Evolutionary conservation across 2,113 vertebrate genomes (phyloP).

Genomic region (Eptatretus burgeri): DNA sequence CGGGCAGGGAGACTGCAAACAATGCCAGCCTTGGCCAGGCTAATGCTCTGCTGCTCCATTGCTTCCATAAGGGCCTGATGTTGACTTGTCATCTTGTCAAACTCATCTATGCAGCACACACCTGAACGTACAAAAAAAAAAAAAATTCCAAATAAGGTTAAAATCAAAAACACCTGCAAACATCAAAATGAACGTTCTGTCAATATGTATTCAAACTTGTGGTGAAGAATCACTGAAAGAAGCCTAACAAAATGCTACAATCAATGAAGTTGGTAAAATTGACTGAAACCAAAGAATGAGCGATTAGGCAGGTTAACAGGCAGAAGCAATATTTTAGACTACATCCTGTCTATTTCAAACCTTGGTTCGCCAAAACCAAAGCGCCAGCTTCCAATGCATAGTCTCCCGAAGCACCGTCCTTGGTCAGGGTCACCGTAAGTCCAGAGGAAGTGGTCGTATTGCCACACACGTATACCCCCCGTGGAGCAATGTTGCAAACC

Average conservation of each 20-base stretch:
- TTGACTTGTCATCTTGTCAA: conserved; percentile 85
- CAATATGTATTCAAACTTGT: too few relatives aligned
- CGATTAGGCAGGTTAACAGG: too few relatives aligned
- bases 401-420: conserved; percentile 55
- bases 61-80: conserved; percentile 79
- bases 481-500: conserved; percentile 53
- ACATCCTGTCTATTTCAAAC: conserved; percentile 16
- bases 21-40: conserved; percentile 78
- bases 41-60: conserved; percentile 95
- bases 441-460: conserved; percentile 81
- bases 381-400: conserved; percentile 82
- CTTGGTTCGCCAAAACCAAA: conserved; percentile 80
- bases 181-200: too few relatives aligned
- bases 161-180: too few relatives aligned
- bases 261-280: too few relatives aligned
- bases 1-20: conserved; percentile 74
- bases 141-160: too few relatives aligned
- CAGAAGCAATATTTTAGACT: background rate
- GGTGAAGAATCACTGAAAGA: too few relatives aligned
- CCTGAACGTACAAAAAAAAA: conserved; percentile 24
- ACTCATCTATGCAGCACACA: conserved; percentile 89
- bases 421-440: conserved; percentile 59
- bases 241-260: too few relatives aligned
- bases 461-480: conserved; percentile 83
- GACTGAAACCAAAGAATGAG: too few relatives aligned